Evolutionary conservation across 2,797 vertebrate genomes (phyloP), one percentile per base, ranked within the genome.

Genomic region (Streptopelia turtur): DNA sequence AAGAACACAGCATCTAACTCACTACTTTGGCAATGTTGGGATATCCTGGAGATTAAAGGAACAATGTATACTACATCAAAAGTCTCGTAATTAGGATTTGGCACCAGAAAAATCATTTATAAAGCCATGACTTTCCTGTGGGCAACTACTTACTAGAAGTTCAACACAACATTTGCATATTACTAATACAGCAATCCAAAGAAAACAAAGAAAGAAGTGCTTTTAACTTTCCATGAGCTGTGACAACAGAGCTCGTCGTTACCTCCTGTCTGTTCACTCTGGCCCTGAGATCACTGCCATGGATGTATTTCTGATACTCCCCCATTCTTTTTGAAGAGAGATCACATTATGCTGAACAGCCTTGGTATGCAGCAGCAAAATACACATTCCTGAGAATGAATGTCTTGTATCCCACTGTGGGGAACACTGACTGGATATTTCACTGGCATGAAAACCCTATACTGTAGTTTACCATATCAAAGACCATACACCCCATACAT

Each of bases 91-190:
- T 82, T 77, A 84, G 49, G 57, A 56, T 55, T 65, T 84, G 75
- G 59, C 65, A 70, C 20, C 30, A 63, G 17, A 90, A 35, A 83
- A 83, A 27, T 61, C 15, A 43, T 52, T 65, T 4, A 76, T 84
- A 92, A 68, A 77, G 45, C 43, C 31, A 47, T 25, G 47, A 47
- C 57, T 93, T 90, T 55, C 89, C 74, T 79, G 52, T 72, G 43
- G 59, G 80, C 61, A 86, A 15, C n/a, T 47, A 24, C 4, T 33
- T 64, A 25, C 39, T 52, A 52, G 53, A 86, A 82, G 63, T 37
- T 76, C 2, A 3, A 24, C 4, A 11, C 5, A 64, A 82, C 37
- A 20, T 78, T 61, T 79, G 50, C 49, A 17, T 78, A 37, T 31
- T 75, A 43, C n/a, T 22, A 43, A 88, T 33, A 59, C 18, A 20